phyloP scores from a whole-genome alignment of 1,140 invertebrate species.

The Aphelenchoides avenae region DNA sequence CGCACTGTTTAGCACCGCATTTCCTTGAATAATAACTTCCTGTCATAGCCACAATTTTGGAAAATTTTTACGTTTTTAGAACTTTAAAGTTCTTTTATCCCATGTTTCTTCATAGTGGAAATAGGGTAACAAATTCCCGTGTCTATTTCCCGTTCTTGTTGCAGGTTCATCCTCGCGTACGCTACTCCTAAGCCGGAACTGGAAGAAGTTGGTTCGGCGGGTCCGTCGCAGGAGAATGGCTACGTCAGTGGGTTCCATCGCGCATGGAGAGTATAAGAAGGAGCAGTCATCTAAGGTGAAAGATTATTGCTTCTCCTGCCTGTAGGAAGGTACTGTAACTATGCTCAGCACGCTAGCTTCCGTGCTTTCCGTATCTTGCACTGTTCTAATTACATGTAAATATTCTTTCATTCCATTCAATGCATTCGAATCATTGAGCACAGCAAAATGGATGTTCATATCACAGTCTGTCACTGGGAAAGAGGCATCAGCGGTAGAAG shows the following conservation, averaged over 20 bases:
- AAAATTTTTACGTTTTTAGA: neutral
- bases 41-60: neutral
- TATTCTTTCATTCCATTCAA: too few relatives aligned
- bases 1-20: too few relatives aligned
- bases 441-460: too few relatives aligned
- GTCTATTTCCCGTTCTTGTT: constrained; percentile 6
- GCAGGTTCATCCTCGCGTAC: constrained; percentile 34
- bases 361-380: too few relatives aligned
- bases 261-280: neutral
- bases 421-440: too few relatives aligned
- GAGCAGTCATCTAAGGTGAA: too few relatives aligned
- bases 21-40: too few relatives aligned
- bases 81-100: neutral
- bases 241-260: neutral
- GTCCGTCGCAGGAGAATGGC: neutral
- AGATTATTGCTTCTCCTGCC: neutral
- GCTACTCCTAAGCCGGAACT: constrained; percentile 29
- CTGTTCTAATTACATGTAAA: too few relatives aligned
- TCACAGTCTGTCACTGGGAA: too few relatives aligned
- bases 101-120: too few relatives aligned
- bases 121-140: neutral
- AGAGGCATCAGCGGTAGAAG: too few relatives aligned
- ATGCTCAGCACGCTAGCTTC: neutral
- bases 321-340: neutral
- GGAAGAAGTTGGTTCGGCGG: constrained; percentile 1